Evolutionary conservation across 1,140 invertebrate species (phyloP), one percentile per base, ranked within the genome.

Genomic region (Spodoptera litura): DNA sequence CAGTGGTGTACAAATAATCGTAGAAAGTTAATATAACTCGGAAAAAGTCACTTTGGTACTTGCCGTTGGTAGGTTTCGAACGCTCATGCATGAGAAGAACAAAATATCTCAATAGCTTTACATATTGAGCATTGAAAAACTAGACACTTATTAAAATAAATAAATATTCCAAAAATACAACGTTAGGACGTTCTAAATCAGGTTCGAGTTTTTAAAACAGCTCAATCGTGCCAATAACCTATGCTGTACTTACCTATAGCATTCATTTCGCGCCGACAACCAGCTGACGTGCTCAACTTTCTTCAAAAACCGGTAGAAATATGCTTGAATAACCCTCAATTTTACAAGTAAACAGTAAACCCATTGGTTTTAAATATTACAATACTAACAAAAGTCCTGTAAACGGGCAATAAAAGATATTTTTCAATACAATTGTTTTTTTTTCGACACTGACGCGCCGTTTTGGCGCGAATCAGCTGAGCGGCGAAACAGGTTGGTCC

Each of bases 401-500:
- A 88, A 81, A 86, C 72, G 78, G 68, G 80, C 76, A 79, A 84
- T 81, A 82, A 83, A 78, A 66, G 55, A 79, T 64, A 77, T 70
- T 83, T 82, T 81, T 72, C 80, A 81, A 66, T 83, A 31, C 58
- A 79, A 79, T 85, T 83, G 83, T 78, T 79, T 71, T 15, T 74
- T 78, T 81, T 78, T 44, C 56, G 38, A 78, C 53, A 78, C 74
- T 81, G 75, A 79, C 80, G 83, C 73, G 25, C 78, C 52, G 81
- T 88, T 91, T 89, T 90, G 89, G 89, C 90, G 89, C 86, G 87
- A 89, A 90, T 90, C 90, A 91, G 90, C 90, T 91, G 90, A 78
- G 59, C 74, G 79, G 49, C 5, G 11, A 75, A 75, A 75, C 73
- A 75, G 73, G 73, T 75, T 75, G 31, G 38, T 64, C 73, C 8